Conservation (phyloP, 2,888 invertebrate species). For the Athalia circularis region DNA sequence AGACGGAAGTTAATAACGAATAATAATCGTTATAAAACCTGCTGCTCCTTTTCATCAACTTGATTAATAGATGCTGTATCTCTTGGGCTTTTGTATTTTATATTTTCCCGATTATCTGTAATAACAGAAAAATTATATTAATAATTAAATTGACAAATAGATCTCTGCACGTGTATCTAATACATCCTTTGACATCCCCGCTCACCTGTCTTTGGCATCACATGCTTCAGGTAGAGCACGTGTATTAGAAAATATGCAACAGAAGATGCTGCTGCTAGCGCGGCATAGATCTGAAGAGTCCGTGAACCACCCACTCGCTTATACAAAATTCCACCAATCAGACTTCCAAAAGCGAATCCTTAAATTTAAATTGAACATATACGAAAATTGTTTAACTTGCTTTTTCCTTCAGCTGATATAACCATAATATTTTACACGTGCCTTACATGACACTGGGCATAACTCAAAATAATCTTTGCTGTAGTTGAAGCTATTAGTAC, state of each 20-base stretch:
- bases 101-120: conserved; percentile 56
- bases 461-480: too few species aligned
- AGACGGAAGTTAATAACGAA: neutral
- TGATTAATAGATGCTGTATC: conserved; percentile 56
- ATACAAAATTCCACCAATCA: conserved; percentile 84
- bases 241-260: conserved; percentile 74
- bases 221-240: conserved; percentile 67
- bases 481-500: too few species aligned
- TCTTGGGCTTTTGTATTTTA: conserved; percentile 65
- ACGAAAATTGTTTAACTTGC: conserved; percentile 5
- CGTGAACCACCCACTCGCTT: conserved; percentile 78
- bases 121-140: conserved; percentile 19
- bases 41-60: neutral
- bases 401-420: too few species aligned
- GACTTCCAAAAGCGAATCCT: conserved; percentile 86
- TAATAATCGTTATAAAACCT: neutral
- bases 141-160: too few species aligned
- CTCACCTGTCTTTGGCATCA: conserved; percentile 63
- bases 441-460: too few species aligned
- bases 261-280: conserved; percentile 72
- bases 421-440: too few species aligned
- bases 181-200: too few species aligned
- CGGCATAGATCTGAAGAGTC: conserved; percentile 76
- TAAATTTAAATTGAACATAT: conserved; percentile 30
- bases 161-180: too few species aligned